phyloP scores from a whole-genome alignment of 2,797 vertebrate genomes.

The Pipistrellus pygmaeus region DNA sequence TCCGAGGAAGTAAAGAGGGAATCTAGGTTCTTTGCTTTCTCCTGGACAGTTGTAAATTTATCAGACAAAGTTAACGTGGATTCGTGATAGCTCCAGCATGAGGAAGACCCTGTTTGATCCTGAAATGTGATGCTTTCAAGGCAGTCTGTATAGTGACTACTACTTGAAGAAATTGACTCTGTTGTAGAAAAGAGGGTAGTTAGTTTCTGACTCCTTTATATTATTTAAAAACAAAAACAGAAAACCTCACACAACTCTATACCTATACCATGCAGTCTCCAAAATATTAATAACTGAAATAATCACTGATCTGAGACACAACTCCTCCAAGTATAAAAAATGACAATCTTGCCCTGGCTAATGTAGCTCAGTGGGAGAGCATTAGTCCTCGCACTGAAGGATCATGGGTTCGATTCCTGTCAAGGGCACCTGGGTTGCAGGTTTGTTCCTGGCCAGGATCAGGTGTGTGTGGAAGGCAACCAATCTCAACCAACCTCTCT shows the following conservation, averaged over 20 bases:
- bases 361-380: no score
- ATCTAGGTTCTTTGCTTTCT: constrained; percentile 72
- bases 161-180: constrained; percentile 61
- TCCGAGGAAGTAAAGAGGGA: constrained; percentile 51
- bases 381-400: no score
- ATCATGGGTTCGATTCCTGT: no score
- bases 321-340: not conserved
- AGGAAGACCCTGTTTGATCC: constrained; percentile 71
- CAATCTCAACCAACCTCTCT: no score
- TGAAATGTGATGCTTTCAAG: constrained; percentile 64
- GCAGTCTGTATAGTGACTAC: constrained; percentile 73
- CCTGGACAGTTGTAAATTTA: constrained; percentile 77
- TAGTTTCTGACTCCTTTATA: constrained; percentile 26
- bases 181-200: not conserved
- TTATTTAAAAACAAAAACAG: constrained; percentile 42
- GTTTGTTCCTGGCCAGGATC: no score
- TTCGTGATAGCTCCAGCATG: constrained; percentile 71
- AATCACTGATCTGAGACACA: constrained; percentile 33
- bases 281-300: constrained; percentile 57
- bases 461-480: no score
- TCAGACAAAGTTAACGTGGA: not conserved
- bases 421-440: no score
- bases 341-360: not conserved
- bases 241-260: not conserved
- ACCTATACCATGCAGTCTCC: not conserved